phyloP scores from a whole-genome alignment of 2,113 vertebrate genomes.

The Crotalus helleri region DNA sequence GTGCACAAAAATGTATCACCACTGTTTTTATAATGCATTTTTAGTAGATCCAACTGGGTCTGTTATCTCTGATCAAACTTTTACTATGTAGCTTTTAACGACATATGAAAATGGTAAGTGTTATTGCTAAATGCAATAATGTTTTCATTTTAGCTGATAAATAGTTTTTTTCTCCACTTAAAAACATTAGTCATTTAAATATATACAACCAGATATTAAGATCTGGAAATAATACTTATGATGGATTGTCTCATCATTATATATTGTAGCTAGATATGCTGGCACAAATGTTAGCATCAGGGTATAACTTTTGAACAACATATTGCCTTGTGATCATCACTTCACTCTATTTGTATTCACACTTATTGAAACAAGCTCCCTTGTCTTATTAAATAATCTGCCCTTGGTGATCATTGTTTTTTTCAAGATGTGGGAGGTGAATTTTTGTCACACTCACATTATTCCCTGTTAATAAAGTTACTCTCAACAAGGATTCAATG shows the following conservation, averaged over 20 bases:
- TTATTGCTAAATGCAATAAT: conserved; percentile 39
- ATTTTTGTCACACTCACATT: neutral
- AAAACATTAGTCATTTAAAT: conserved; percentile 20
- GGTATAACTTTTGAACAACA: conserved; percentile 41
- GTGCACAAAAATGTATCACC: conserved; percentile 21
- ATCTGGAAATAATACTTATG: conserved; percentile 1
- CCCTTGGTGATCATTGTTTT: neutral
- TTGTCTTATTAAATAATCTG: neutral
- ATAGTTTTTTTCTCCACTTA: conserved; percentile 24
- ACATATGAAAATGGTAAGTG: conserved; percentile 23
- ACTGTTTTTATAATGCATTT: conserved; percentile 26
- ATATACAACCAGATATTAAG: neutral
- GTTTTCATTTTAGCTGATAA: conserved; percentile 25
- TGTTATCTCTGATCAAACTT: conserved; percentile 19
- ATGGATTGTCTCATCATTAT: neutral
- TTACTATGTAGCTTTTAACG: conserved; percentile 46
- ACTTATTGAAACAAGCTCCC: neutral
- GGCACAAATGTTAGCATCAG: conserved; percentile 9
- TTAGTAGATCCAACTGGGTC: conserved; percentile 29
- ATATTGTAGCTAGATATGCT: neutral
- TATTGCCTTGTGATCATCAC: neutral
- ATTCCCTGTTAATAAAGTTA: neutral
- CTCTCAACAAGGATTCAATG: neutral
- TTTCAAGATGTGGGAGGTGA: neutral
- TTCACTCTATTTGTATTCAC: conserved; percentile 23